Evolutionary conservation across 2,797 vertebrate species (phyloP).

Genomic region (Eutrigla gurnardus): DNA sequence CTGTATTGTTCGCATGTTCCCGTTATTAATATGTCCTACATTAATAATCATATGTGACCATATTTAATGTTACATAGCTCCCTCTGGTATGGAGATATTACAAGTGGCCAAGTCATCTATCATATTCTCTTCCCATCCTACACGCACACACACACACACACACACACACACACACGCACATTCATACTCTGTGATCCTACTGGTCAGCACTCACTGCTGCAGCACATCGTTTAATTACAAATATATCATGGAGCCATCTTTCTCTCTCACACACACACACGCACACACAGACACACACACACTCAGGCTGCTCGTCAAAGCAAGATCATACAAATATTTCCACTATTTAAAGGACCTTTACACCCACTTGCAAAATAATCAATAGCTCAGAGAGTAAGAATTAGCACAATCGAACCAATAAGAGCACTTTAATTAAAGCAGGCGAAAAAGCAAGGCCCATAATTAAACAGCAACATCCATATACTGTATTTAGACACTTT

Average conservation of each 20-base stretch:
- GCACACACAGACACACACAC: background rate
- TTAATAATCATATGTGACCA: constrained; percentile 94
- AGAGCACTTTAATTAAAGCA: background rate
- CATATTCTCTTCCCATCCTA: constrained; percentile 81
- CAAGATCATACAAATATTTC: constrained; percentile 47
- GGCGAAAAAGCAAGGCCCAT: background rate
- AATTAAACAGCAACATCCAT: background rate
- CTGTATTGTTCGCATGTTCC: constrained; percentile 67
- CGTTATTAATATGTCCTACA: constrained; percentile 90
- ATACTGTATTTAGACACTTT: background rate
- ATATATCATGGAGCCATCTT: constrained; percentile 50
- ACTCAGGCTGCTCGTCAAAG: constrained; percentile 66
- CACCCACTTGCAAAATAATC: constrained; percentile 77
- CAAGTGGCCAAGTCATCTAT: constrained; percentile 92
- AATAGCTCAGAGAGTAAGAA: background rate
- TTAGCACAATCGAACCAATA: background rate
- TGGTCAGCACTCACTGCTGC: constrained; percentile 54
- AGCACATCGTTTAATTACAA: constrained; percentile 53
- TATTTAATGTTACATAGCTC: constrained; percentile 90
- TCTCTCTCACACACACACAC: background rate
- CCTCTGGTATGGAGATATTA: constrained; percentile 92
- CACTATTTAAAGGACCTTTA: background rate
- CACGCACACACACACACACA: constrained; percentile 25
- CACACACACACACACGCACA: constrained; percentile 28
- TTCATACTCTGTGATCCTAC: constrained; percentile 22